These are phyloP conservation scores for Carposina sasakii DNA, from an alignment of 1,140 invertebrate genomes.

Conservation along the genomic window DNA sequence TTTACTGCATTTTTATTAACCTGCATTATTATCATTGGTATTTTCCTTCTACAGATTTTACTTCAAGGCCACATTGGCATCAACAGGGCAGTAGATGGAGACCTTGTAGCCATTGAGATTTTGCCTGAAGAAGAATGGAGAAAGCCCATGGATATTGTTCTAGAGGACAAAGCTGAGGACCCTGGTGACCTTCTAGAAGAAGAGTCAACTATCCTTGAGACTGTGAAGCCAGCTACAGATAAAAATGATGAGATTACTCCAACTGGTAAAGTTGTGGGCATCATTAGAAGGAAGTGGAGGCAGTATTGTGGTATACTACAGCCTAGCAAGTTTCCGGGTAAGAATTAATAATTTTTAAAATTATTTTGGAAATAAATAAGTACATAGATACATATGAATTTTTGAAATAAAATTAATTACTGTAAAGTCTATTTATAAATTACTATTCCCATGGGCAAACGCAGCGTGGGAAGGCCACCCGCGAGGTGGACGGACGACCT, in stretches of 20 bases:
- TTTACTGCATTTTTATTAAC: too few species aligned
- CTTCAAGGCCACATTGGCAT: slow-evolving; percentile 90
- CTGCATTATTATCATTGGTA: too few species aligned
- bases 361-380: too few species aligned
- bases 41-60: slow-evolving; percentile 77
- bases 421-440: too few species aligned
- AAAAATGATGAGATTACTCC: slow-evolving; percentile 73
- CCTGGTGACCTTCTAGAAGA: slow-evolving; percentile 79
- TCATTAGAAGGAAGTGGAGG: slow-evolving; percentile 96
- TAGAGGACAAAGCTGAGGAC: slow-evolving; percentile 86
- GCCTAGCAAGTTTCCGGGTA: slow-evolving; percentile 83
- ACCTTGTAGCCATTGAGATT: slow-evolving; percentile 93
- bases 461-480: too few species aligned
- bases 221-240: slow-evolving; percentile 32
- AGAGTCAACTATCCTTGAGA: slow-evolving; percentile 69
- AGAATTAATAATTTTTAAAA: slow-evolving; percentile 53
- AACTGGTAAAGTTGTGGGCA: slow-evolving; percentile 93
- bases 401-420: too few species aligned
- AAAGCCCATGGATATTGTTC: slow-evolving; percentile 86
- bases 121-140: slow-evolving; percentile 94
- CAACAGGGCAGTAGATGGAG: slow-evolving; percentile 97
- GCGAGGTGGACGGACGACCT: too few species aligned
- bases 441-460: too few species aligned
- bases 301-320: slow-evolving; percentile 97
- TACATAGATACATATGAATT: too few species aligned